These are phyloP conservation scores for Zaprionus davidi DNA, from an alignment of 1,140 invertebrate species.

Conservation along the genomic window DNA sequence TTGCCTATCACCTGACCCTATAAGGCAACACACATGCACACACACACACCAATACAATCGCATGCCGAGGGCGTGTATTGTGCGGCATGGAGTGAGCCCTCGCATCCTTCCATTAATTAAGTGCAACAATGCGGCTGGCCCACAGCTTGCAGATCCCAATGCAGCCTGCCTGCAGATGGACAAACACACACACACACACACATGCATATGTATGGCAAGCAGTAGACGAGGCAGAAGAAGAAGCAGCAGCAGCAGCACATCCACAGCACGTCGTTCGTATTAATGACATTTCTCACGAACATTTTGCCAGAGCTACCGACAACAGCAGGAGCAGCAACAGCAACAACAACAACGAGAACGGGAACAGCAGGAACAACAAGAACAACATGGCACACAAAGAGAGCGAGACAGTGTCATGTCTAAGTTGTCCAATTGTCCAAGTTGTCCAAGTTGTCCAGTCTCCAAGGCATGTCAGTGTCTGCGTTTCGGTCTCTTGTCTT, in stretches of 20 bases:
- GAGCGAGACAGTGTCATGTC: conserved; percentile 24
- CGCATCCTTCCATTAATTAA: conserved; percentile 74
- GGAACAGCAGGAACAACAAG: conserved; percentile 17
- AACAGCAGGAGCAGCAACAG: conserved; percentile 33
- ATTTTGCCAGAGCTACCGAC: conserved; percentile 68
- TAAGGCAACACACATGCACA: conserved; percentile 35
- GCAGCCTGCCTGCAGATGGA: conserved; percentile 39
- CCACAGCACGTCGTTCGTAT: conserved; percentile 75
- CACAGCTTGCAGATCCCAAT: conserved; percentile 31
- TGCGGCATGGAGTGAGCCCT: conserved; percentile 38
- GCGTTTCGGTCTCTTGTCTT: conserved; percentile 15
- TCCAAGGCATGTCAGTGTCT: conserved; percentile 51
- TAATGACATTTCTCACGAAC: conserved; percentile 82
- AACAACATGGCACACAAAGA: conserved; percentile 33
- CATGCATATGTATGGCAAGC: conserved; percentile 3
- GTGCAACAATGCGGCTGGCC: conserved; percentile 70
- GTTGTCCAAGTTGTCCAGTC: conserved; percentile 31
- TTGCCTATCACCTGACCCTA: conserved; percentile 71
- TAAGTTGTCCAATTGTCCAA: conserved; percentile 22
- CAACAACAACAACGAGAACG: conserved; percentile 28
- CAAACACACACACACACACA: conserved; percentile 7
- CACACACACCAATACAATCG: conserved; percentile 17
- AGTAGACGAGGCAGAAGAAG: conserved; percentile 1
- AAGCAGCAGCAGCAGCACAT: conserved; percentile 38
- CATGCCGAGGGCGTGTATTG: conserved; percentile 65